Conservation (phyloP, 1,140 invertebrate genomes). For the Zaprionus tsacasi region DNA sequence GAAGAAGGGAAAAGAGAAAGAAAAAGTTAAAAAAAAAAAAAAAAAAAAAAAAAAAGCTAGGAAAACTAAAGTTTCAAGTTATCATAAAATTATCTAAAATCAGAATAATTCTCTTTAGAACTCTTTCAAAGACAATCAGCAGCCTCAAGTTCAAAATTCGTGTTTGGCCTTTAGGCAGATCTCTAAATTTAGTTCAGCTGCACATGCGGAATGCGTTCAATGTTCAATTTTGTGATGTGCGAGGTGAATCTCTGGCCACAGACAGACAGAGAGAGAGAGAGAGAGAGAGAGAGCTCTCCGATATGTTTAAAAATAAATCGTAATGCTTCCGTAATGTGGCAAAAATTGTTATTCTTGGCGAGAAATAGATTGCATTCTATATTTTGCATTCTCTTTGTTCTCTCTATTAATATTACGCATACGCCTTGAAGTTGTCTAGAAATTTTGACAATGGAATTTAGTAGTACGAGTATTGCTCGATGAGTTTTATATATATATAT, state of each 20-base stretch:
- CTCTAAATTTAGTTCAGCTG: slow-evolving; percentile 59
- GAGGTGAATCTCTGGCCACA: slow-evolving; percentile 26
- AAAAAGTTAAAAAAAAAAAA: background rate
- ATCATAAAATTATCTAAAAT: too few species aligned
- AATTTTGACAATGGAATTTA: too few species aligned
- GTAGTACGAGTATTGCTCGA: too few species aligned
- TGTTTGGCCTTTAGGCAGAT: slow-evolving; percentile 68
- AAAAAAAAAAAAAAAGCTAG: too few species aligned
- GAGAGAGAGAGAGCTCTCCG: slow-evolving; percentile 13
- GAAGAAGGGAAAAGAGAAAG: background rate
- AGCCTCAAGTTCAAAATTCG: slow-evolving; percentile 77
- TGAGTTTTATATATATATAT: too few species aligned
- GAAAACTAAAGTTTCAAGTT: too few species aligned
- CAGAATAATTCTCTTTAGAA: background rate
- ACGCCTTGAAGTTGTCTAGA: background rate
- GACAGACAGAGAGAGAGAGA: too few species aligned
- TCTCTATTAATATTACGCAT: slow-evolving; percentile 49
- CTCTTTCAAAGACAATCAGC: background rate
- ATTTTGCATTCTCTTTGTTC: background rate
- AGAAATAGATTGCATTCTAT: slow-evolving; percentile 3
- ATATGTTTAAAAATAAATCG: slow-evolving; percentile 57
- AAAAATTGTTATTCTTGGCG: slow-evolving; percentile 25
- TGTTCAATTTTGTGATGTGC: slow-evolving; percentile 48
- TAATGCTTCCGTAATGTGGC: slow-evolving; percentile 51
- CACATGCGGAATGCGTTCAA: slow-evolving; percentile 64